A percentile compares a stretch with the other conserved stretches of the same genome.
These are phyloP conservation scores for Dicrostonyx torquatus DNA, from an alignment of 2,797 vertebrate genomes.

Conservation along the genomic window DNA sequence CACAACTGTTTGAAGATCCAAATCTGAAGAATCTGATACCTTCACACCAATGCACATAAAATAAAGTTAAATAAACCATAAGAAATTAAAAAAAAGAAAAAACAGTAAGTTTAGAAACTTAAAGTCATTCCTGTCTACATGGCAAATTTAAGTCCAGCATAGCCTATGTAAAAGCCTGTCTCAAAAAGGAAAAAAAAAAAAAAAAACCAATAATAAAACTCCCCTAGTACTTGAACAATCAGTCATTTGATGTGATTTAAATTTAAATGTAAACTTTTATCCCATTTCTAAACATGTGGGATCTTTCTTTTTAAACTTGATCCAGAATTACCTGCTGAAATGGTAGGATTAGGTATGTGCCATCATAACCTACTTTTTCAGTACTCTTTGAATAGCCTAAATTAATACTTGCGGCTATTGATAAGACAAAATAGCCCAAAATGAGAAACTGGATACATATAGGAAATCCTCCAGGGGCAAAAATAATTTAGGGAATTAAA, in stretches of 20 bases:
- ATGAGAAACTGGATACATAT: neutral
- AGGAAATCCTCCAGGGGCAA: too few relatives aligned
- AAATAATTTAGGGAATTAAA: neutral
- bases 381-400: constrained; percentile 4
- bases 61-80: too few relatives aligned
- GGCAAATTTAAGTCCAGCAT: neutral
- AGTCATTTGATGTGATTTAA: constrained; percentile 18
- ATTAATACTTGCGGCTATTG: neutral
- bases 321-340: neutral
- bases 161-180: neutral
- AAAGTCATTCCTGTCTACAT: neutral
- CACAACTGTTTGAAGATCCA: too few relatives aligned
- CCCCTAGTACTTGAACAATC: constrained; percentile 12
- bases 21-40: too few relatives aligned
- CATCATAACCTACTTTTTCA: neutral
- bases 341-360: neutral
- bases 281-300: constrained; percentile 38
- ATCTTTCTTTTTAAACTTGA: neutral
- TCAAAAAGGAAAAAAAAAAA: neutral
- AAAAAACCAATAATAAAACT: constrained; percentile 13
- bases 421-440: neutral
- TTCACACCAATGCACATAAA: too few relatives aligned
- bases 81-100: too few relatives aligned
- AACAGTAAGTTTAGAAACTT: neutral
- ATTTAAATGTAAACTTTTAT: constrained; percentile 42